phyloP scores from a whole-genome alignment of 2,888 invertebrate genomes.

The Stenichneumon culpator region DNA sequence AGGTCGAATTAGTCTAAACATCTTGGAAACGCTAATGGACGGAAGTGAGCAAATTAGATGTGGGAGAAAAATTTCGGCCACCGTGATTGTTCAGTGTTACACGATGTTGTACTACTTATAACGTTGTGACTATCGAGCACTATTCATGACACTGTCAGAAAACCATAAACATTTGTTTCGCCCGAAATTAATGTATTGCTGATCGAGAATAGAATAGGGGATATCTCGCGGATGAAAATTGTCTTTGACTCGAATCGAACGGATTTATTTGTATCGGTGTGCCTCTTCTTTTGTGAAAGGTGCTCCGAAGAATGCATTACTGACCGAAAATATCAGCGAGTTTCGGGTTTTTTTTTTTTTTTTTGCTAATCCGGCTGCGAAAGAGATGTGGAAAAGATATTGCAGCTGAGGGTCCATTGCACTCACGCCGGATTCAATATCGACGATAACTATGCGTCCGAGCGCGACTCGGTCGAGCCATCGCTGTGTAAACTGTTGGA shows the following conservation, averaged over 20 bases:
- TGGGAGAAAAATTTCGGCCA: not conserved
- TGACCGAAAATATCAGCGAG: constrained; percentile 51
- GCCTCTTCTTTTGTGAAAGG: constrained; percentile 30
- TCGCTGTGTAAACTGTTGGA: constrained; percentile 37
- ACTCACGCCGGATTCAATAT: constrained; percentile 39
- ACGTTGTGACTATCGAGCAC: not conserved
- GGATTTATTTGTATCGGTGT: constrained; percentile 54
- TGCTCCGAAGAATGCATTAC: constrained; percentile 39
- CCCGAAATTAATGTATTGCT: constrained; percentile 16
- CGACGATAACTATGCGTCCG: constrained; percentile 7
- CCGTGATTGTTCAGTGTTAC: not conserved
- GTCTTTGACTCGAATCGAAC: constrained; percentile 35
- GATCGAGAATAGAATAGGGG: not conserved
- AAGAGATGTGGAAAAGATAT: not conserved
- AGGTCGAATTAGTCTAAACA: not conserved
- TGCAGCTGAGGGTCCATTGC: constrained; percentile 17
- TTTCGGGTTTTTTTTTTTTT: not conserved
- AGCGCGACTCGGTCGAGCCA: constrained; percentile 2
- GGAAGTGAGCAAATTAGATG: not conserved
- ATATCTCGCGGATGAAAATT: not conserved
- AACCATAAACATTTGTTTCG: constrained; percentile 46
- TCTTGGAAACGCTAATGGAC: not conserved
- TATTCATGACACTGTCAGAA: not conserved
- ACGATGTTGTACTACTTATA: not conserved
- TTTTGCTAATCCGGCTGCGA: constrained; percentile 11